Evolutionary conservation across 2,797 vertebrate species (phyloP).

Genomic region (Jordanella pulchra): DNA sequence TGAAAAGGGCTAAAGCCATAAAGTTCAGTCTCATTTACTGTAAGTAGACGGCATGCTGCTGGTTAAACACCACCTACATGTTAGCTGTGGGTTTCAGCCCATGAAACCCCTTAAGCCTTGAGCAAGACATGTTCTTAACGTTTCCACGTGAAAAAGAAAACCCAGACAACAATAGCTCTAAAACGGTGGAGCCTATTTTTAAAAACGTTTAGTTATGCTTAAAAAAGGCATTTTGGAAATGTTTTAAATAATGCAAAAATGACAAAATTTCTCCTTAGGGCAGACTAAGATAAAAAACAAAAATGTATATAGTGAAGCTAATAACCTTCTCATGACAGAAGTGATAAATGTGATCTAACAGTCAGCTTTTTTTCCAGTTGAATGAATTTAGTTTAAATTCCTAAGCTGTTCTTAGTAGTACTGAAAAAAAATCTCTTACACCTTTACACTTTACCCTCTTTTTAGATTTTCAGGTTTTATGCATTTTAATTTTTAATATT

Average conservation of each 20-base stretch:
- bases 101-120: not conserved
- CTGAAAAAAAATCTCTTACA: not conserved
- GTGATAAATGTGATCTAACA: not conserved
- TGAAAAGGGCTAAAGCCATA: constrained; percentile 59
- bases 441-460: not conserved
- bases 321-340: not conserved
- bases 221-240: not conserved
- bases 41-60: constrained; percentile 9
- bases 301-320: not conserved
- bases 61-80: constrained; percentile 34
- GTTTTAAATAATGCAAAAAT: not conserved
- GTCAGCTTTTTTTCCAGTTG: not conserved
- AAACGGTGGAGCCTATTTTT: not conserved
- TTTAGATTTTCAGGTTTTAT: not conserved
- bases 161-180: not conserved
- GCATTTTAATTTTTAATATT: not conserved
- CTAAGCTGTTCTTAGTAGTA: not conserved
- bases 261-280: not conserved
- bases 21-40: constrained; percentile 17
- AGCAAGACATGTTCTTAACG: constrained; percentile 9
- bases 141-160: constrained; percentile 1
- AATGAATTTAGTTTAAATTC: not conserved
- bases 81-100: constrained; percentile 5
- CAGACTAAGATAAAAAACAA: not conserved
- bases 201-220: not conserved